Evolutionary conservation across 2,113 vertebrate genomes (phyloP), one percentile per base, ranked within the genome.

Genomic region (Stegastes partitus): DNA sequence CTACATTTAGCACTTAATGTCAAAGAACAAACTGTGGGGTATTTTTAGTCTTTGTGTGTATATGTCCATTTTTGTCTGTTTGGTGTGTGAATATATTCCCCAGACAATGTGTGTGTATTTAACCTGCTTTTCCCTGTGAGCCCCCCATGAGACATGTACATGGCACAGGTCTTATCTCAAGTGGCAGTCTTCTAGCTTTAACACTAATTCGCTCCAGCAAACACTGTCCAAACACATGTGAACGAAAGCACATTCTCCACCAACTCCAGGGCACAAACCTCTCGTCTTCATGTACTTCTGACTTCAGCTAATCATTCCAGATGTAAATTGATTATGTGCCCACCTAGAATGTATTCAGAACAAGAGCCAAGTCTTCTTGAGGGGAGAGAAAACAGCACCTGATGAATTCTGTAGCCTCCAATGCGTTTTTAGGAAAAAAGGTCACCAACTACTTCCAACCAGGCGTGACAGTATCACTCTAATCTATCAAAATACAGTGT

Each of bases 141-240:
- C 7, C 49, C 49, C 42, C 51, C 1, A 8, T 61, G 63, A 77
- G 50, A 59, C 61, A 64, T 74, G 70, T 44, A 23, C 49, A 31
- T 42, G 57, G 12, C 21, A 11, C 39, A 12, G 44, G 65, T 59
- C 72, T 74, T 74, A 70, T 85, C 51, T n/a, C n/a, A 53, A 63
- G 72, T 81, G 74, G 50, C 77, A 57, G 25, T 54, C 39, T 63
- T 51, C 10, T 25, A 53, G 45, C 23, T 25, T 18, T 67, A 44
- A 82, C 68, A 73, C 67, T 73, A 59, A 79, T 68, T 73, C 64
- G 62, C 72, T 22, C 23, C 74, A 83, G 77, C 80, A 75, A 68
- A 78, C 11, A 1, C 54, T 74, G 80, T 82, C 79, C 65, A 82
- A 61, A 82, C 63, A 80, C 39, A 62, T 25, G 54, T 2, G 0